Conservation (phyloP, 2,888 invertebrate species). For the Leuctra nigra region DNA sequence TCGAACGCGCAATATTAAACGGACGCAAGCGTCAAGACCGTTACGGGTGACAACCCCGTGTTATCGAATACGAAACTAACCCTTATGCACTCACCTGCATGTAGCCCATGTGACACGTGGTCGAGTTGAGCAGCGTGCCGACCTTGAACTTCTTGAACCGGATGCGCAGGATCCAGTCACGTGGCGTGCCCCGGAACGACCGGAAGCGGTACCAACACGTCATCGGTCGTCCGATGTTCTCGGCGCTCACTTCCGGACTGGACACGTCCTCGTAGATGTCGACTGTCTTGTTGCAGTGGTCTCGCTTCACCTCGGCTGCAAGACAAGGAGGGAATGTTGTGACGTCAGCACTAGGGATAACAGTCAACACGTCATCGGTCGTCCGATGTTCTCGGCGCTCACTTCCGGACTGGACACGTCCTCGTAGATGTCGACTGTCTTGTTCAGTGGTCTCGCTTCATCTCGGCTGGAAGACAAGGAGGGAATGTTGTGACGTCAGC, state of each 20-base stretch:
- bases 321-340: conserved; percentile 28
- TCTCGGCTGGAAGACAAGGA: conserved; percentile 45
- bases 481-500: no score
- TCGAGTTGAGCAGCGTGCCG: conserved; percentile 77
- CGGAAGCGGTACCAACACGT: conserved; percentile 89
- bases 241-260: conserved; percentile 75
- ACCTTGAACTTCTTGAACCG: conserved; percentile 92
- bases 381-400: conserved; percentile 71
- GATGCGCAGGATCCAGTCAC: conserved; percentile 84
- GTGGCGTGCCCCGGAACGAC: conserved; percentile 77
- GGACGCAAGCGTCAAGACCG: no score
- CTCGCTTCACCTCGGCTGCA: conserved; percentile 61
- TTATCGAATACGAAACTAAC: no score
- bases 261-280: conserved; percentile 90
- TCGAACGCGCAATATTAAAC: no score
- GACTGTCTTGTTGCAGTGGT: conserved; percentile 90
- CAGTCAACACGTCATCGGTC: conserved; percentile 73
- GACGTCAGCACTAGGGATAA: background rate
- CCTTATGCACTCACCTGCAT: conserved; percentile 65
- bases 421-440: conserved; percentile 89
- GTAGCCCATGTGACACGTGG: conserved; percentile 80
- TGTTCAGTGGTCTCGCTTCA: conserved; percentile 51
- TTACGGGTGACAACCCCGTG: no score
- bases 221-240: conserved; percentile 77
- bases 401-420: conserved; percentile 85